phyloP scores from a whole-genome alignment of 2,888 invertebrate species.

The Nineta flava region DNA sequence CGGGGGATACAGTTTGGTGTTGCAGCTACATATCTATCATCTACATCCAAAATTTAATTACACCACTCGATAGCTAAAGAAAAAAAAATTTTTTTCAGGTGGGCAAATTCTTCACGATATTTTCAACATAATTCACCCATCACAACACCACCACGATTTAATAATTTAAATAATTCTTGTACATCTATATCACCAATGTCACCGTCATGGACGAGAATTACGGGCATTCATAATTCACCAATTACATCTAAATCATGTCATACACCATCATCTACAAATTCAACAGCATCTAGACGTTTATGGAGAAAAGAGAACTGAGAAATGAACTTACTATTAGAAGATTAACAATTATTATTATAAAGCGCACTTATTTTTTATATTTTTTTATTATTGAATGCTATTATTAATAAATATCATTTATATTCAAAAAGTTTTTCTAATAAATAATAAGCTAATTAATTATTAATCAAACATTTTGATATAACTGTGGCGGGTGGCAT shows the following conservation, averaged over 20 bases:
- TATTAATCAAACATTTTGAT: no score
- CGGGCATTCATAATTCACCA: slow-evolving; percentile 39
- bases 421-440: no score
- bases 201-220: slow-evolving; percentile 36
- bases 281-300: not conserved
- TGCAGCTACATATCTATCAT: no score
- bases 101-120: not conserved
- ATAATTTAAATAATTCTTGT: not conserved
- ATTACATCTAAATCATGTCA: not conserved
- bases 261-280: not conserved
- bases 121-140: not conserved
- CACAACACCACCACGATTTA: not conserved
- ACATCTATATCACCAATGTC: not conserved
- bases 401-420: no score
- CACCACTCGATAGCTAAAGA: no score
- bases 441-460: no score
- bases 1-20: no score
- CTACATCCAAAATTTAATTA: no score
- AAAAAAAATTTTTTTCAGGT: slow-evolving; percentile 3
- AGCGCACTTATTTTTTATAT: not conserved
- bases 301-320: not conserved
- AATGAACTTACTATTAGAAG: not conserved
- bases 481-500: no score
- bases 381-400: not conserved
- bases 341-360: slow-evolving; percentile 4